A percentile compares a stretch with the other conserved stretches of the same genome.
phyloP scores from a whole-genome alignment of 2,888 invertebrate genomes.

The Melieria picta region DNA sequence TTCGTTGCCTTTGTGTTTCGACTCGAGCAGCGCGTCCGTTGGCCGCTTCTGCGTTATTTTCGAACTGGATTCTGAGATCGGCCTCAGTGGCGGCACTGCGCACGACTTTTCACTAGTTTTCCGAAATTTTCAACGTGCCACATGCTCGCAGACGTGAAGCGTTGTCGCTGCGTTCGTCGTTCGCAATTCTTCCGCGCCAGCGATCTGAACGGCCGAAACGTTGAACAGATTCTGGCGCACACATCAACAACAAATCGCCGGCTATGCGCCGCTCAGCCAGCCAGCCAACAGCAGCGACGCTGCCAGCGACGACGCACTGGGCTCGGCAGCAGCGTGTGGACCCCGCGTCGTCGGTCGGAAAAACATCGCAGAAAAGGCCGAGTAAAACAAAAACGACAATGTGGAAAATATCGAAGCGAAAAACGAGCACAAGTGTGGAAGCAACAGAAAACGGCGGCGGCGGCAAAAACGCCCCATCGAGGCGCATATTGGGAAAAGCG shows the following conservation, averaged over 20 bases:
- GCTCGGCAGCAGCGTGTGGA: constrained; percentile 2
- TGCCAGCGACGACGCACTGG: neutral
- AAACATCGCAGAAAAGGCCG: constrained; percentile 27
- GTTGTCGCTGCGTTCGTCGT: no score
- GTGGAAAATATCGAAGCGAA: constrained; percentile 1
- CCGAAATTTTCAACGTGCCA: no score
- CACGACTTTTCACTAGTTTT: no score
- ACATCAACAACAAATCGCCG: constrained; percentile 23
- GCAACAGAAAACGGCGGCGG: neutral
- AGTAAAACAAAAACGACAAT: constrained; percentile 20
- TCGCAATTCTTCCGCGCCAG: constrained; percentile 11
- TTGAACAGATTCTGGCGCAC: constrained; percentile 29
- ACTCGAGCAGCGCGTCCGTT: no score
- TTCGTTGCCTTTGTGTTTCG: no score
- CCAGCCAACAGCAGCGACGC: neutral
- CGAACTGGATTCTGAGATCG: no score
- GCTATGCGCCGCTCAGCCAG: constrained; percentile 7
- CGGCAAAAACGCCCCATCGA: neutral
- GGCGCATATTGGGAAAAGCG: neutral
- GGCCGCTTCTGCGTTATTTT: no score
- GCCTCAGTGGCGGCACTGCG: no score
- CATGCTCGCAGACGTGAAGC: no score
- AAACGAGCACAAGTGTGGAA: neutral
- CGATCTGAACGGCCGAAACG: constrained; percentile 32
- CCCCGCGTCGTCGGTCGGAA: constrained; percentile 28